phyloP scores from a whole-genome alignment of 2,113 vertebrate genomes.

The Rhodinocichla rosea region DNA sequence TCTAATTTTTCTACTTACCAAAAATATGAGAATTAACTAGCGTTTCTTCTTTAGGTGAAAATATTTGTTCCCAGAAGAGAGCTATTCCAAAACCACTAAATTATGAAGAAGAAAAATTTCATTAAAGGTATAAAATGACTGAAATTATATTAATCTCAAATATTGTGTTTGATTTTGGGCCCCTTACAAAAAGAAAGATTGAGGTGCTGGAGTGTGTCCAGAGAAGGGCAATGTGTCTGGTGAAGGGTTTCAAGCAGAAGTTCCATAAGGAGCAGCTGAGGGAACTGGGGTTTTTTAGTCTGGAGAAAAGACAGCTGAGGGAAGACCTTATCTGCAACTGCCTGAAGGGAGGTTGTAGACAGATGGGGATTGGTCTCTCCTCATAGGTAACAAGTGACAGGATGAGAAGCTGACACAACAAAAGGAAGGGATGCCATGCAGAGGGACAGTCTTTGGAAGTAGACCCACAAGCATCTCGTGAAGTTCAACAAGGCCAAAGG shows the following conservation, averaged over 20 bases:
- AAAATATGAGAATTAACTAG: background rate
- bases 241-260: background rate
- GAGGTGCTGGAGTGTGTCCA: background rate
- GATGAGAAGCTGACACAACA: background rate
- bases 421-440: background rate
- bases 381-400: background rate
- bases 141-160: background rate
- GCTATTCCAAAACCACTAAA: background rate
- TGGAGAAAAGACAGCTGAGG: background rate
- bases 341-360: background rate
- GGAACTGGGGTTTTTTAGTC: background rate
- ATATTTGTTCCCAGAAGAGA: background rate
- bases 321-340: background rate
- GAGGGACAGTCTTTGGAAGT: background rate
- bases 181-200: background rate
- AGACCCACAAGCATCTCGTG: rapidly evolving
- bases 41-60: background rate
- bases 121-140: background rate
- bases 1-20: background rate
- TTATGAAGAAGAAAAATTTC: background rate
- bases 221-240: background rate
- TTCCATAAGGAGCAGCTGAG: background rate
- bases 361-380: rapidly evolving
- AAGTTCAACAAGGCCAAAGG: background rate
- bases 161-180: background rate